phyloP scores from a whole-genome alignment of 1,140 invertebrate species.

The Penaeus chinensis region DNA sequence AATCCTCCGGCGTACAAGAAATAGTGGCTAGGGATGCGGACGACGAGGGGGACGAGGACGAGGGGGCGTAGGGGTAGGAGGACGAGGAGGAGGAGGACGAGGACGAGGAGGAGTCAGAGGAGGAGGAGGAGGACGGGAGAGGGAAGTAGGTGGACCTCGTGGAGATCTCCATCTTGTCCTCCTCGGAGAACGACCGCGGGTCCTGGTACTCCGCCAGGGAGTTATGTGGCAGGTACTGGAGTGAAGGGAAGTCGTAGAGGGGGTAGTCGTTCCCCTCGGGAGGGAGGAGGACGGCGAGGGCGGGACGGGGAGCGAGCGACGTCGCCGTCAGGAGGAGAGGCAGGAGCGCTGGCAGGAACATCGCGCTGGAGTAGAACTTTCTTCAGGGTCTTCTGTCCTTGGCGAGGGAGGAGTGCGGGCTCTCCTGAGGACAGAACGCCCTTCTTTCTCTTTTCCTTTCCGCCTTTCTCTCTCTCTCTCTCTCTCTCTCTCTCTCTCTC shows the following conservation, averaged over 20 bases:
- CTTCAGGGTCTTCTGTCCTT: too few species aligned
- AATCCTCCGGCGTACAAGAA: conserved; percentile 27
- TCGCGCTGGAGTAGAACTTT: neutral
- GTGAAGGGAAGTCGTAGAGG: conserved; percentile 25
- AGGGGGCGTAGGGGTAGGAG: neutral
- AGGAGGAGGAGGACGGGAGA: neutral
- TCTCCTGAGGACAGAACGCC: too few species aligned
- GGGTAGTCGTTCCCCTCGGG: conserved; percentile 38
- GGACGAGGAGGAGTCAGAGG: neutral
- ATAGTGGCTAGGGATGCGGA: neutral
- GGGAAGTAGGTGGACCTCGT: conserved; percentile 7
- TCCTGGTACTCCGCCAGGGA: conserved; percentile 1
- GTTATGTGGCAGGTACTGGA: conserved; percentile 37
- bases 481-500: too few species aligned
- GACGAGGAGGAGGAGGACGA: neutral
- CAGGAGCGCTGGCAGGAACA: conserved; percentile 17
- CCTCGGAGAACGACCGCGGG: neutral
- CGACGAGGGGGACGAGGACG: neutral
- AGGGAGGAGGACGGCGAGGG: conserved; percentile 29
- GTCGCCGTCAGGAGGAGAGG: conserved; percentile 19
- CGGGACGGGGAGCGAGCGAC: neutral
- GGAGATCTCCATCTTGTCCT: neutral
- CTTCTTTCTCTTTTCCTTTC: too few species aligned
- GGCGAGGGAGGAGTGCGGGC: too few species aligned
- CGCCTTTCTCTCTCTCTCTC: too few species aligned